Conservation (phyloP, 1,140 invertebrate genomes). For the Phthorimaea operculella region DNA sequence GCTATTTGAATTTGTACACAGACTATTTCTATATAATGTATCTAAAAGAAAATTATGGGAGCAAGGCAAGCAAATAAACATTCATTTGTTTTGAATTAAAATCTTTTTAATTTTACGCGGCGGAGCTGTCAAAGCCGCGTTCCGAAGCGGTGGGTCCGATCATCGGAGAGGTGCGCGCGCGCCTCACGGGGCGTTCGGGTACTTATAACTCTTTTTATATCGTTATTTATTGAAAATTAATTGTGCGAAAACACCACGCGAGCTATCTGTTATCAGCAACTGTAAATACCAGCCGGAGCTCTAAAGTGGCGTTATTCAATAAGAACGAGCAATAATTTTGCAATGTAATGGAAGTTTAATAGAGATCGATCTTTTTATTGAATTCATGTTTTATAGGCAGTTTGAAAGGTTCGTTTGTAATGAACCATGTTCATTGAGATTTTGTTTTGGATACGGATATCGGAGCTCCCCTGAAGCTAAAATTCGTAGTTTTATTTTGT, state of each 20-base stretch:
- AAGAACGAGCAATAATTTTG: not conserved
- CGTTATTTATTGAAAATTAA: slow-evolving; percentile 55
- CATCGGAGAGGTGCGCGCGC: slow-evolving; percentile 20
- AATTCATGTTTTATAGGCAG: not conserved
- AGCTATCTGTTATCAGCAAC: slow-evolving; percentile 18
- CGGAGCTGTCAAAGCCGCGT: not conserved
- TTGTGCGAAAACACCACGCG: slow-evolving; percentile 37
- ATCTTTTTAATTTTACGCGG: not conserved
- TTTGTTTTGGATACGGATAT: not conserved
- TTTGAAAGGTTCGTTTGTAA: not conserved
- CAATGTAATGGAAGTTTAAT: slow-evolving; percentile 1
- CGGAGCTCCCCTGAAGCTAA: not conserved
- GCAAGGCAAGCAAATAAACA: not conserved
- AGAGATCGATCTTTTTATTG: slow-evolving; percentile 1
- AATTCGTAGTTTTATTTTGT: slow-evolving; percentile 22
- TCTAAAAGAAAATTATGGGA: not conserved
- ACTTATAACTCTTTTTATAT: slow-evolving; percentile 37
- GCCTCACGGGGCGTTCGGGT: slow-evolving; percentile 34
- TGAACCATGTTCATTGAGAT: not conserved
- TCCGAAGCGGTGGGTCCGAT: slow-evolving; percentile 35
- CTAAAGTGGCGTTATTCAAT: slow-evolving; percentile 1
- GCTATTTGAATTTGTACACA: no score
- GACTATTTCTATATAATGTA: no score
- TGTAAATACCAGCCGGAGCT: slow-evolving; percentile 1
- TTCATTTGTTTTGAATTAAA: not conserved